Base-by-base conservation (phyloP, 1,140 invertebrate species). In the Drosophila sproati region DNA sequence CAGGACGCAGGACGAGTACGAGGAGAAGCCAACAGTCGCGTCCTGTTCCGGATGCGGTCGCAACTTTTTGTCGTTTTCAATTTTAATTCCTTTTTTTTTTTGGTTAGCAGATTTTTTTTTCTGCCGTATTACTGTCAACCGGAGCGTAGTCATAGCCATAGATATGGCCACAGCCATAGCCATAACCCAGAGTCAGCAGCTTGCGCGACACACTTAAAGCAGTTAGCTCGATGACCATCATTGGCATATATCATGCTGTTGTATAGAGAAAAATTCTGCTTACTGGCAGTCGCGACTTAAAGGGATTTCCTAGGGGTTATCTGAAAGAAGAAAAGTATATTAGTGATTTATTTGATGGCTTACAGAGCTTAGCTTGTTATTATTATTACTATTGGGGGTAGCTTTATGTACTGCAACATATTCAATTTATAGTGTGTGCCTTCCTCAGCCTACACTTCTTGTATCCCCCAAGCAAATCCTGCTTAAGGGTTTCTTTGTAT, bases 11-110 rank as follows among this genome's bases (percentile, higher is more conserved):
- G 59, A 79, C 77, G 56, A 37, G 43, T 20, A 2, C 20, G 20
- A 20, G 20, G 20, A 20, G 12, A 31, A 29, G 43, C 60, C 60
- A 62, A 43, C 56, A 69, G 72, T 70, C 72, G 72, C 72, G 66
- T 66, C 77, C 83, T 82, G 76, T 77, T 82, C 82, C 83, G 82
- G 83, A 86, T 86, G 83, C 76, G 82, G 83, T 86, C 85, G 80
- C 82, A 88, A 87, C 68, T 87, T 87, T 87, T 83, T 77, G 76
- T 87, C 80, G 80, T 87, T 88, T 88, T 88, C 83, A 88, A 88
- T 80, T 87, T 88, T 78, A 83, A 77, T 73, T 80, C 77, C 73
- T 77, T 55, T 31, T 34, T 66, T n/a, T 52, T 37, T 62, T 20
- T 61, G 54, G 28, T 31, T 59, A 60, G 29, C 50, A 35, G 20